These are phyloP conservation scores for Habroteleia sp. DNA, from an alignment of 2,888 invertebrate species.

Conservation along the genomic window DNA sequence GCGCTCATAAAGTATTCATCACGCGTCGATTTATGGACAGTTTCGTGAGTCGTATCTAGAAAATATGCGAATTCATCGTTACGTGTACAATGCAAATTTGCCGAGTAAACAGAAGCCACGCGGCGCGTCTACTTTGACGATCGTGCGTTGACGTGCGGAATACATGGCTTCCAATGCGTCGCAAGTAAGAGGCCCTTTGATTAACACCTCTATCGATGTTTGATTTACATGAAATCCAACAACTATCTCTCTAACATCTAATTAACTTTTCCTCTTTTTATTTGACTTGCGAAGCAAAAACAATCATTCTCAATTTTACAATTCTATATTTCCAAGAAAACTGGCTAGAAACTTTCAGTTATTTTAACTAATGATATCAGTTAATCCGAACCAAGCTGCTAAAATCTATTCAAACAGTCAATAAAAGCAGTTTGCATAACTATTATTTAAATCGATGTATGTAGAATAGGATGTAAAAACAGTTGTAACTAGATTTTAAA, in stretches of 20 bases:
- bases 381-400: too few species aligned
- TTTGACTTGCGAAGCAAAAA: not conserved
- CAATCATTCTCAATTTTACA: too few species aligned
- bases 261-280: conserved; percentile 3
- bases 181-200: conserved; percentile 50
- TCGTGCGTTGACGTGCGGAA: conserved; percentile 39
- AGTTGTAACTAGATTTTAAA: too few species aligned
- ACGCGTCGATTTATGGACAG: conserved; percentile 64
- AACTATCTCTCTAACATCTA: conserved; percentile 21
- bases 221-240: conserved; percentile 49
- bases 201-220: conserved; percentile 56
- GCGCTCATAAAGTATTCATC: conserved; percentile 32
- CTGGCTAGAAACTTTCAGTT: too few species aligned
- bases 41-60: conserved; percentile 54
- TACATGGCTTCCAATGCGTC: conserved; percentile 54
- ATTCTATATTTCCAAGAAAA: too few species aligned
- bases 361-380: too few species aligned
- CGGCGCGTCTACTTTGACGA: conserved; percentile 52
- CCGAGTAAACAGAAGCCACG: conserved; percentile 68
- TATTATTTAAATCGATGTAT: too few species aligned
- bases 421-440: too few species aligned
- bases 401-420: too few species aligned
- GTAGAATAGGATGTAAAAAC: too few species aligned
- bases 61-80: conserved; percentile 71
- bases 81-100: conserved; percentile 72